These are phyloP conservation scores for Macrophya alboannulata DNA, from an alignment of 2,888 invertebrate genomes.

Conservation along the genomic window DNA sequence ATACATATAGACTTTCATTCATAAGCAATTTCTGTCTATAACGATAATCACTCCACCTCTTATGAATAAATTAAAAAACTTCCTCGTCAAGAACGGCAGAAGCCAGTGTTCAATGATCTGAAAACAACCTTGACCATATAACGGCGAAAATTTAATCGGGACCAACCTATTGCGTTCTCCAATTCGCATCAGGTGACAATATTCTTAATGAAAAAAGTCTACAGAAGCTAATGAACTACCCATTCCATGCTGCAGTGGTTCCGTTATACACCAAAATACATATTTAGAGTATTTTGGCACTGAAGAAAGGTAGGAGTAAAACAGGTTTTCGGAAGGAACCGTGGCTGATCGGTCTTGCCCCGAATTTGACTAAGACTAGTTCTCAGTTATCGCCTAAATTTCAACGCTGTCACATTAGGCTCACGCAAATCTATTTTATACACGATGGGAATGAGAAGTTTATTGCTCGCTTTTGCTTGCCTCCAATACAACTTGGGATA, in stretches of 20 bases:
- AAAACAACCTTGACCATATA: constrained; percentile 4
- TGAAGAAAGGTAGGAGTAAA: neutral
- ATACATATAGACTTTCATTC: neutral
- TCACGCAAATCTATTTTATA: neutral
- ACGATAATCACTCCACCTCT: neutral
- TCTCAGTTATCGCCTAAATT: neutral
- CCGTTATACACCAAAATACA: neutral
- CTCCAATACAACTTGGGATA: neutral
- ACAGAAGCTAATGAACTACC: neutral
- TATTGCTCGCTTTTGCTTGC: neutral
- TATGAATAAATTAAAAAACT: neutral
- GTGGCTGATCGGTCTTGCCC: neutral
- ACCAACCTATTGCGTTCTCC: neutral
- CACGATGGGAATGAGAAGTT: neutral
- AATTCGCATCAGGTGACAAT: neutral
- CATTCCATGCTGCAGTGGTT: neutral
- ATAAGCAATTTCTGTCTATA: neutral
- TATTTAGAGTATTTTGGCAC: neutral
- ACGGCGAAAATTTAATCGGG: neutral
- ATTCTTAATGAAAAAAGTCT: neutral
- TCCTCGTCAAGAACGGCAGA: neutral
- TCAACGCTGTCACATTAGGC: neutral
- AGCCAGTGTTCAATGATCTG: neutral
- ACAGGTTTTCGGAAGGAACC: neutral
- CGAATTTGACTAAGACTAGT: neutral